phyloP scores from a whole-genome alignment of 2,113 vertebrate species.

The Ceratotherium simum region DNA sequence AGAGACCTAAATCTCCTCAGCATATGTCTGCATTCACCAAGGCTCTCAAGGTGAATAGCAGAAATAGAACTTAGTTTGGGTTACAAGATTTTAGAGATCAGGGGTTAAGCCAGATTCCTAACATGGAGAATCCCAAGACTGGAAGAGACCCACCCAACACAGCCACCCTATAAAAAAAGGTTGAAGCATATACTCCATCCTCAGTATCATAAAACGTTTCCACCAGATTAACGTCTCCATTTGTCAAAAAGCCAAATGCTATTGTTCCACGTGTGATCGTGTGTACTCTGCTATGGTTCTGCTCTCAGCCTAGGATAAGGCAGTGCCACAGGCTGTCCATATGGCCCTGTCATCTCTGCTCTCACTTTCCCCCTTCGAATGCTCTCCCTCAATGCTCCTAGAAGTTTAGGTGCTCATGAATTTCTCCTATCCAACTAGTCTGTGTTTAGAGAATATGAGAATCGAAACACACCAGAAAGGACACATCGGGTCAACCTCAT shows the following conservation, averaged over 20 bases:
- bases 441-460: not conserved
- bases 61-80: not conserved
- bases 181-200: not conserved
- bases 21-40: not conserved
- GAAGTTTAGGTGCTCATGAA: not conserved
- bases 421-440: not conserved
- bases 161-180: not conserved
- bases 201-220: not conserved
- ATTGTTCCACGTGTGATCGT: rapidly evolving
- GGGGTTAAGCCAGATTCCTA: not conserved
- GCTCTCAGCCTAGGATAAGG: not conserved
- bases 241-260: not conserved
- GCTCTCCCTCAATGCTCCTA: not conserved
- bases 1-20: constrained; percentile 50
- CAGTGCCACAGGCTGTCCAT: not conserved
- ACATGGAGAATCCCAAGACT: not conserved
- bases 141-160: not conserved
- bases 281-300: not conserved
- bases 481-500: not conserved
- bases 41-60: not conserved
- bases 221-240: not conserved
- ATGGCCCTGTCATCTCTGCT: not conserved
- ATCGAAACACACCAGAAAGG: not conserved
- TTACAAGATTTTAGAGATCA: constrained; percentile 32
- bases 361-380: not conserved